phyloP scores from a whole-genome alignment of 2,888 invertebrate genomes.

The Zhuqinia jingwanae region DNA sequence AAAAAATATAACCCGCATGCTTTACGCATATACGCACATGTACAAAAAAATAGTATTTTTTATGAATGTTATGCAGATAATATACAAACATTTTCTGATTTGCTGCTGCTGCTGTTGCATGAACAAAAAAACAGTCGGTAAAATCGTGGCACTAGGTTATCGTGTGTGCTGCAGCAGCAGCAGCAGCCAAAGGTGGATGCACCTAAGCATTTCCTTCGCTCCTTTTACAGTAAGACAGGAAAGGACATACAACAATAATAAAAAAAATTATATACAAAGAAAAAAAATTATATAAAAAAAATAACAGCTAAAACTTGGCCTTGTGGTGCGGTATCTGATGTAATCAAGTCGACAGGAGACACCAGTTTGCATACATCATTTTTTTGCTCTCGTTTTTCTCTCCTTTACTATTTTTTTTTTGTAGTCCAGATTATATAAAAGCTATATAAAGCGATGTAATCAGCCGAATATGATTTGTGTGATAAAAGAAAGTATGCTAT shows the following conservation, averaged over 20 bases:
- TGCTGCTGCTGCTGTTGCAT: neutral
- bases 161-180: too few species aligned
- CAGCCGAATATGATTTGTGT: too few species aligned
- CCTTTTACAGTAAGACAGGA: slow-evolving; percentile 65
- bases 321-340: slow-evolving; percentile 28
- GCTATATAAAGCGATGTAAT: too few species aligned
- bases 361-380: slow-evolving; percentile 29
- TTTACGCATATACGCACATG: neutral
- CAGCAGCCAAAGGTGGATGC: slow-evolving; percentile 67
- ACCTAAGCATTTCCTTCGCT: slow-evolving; percentile 66
- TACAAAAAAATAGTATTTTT: slow-evolving; percentile 19
- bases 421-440: too few species aligned
- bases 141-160: slow-evolving; percentile 73
- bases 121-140: slow-evolving; percentile 29
- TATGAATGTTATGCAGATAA: neutral
- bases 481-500: too few species aligned
- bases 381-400: neutral
- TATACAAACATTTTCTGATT: too few species aligned
- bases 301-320: slow-evolving; percentile 54
- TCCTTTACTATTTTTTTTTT: slow-evolving; percentile 1
- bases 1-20: slow-evolving; percentile 44
- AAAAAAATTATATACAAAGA: too few species aligned
- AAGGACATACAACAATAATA: slow-evolving; percentile 71
- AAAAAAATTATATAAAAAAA: slow-evolving; percentile 65
- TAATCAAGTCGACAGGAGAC: slow-evolving; percentile 11